Percentiles rank a stretch among this genome's conserved stretches.
These are phyloP conservation scores for Apis florea DNA, from an alignment of 1,140 invertebrate species.

Conservation along the genomic window DNA sequence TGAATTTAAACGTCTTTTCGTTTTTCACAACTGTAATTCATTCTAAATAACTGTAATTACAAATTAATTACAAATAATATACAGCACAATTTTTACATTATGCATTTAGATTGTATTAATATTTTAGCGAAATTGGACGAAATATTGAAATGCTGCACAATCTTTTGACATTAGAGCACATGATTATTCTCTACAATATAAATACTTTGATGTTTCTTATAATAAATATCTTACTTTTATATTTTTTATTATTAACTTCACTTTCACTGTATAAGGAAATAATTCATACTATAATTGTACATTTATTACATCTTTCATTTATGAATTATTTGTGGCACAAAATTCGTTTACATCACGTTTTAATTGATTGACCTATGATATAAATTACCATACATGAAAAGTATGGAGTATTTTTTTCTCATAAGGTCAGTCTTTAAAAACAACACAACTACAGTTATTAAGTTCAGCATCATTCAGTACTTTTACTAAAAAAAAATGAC, in stretches of 20 bases:
- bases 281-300: conserved; percentile 45
- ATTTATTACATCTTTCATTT: conserved; percentile 50
- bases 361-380: conserved; percentile 24
- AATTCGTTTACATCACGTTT: conserved; percentile 32
- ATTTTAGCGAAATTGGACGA: conserved; percentile 60
- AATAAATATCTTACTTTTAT: conserved; percentile 49
- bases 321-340: conserved; percentile 51
- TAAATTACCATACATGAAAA: conserved; percentile 27
- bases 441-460: conserved; percentile 46
- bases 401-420: conserved; percentile 8
- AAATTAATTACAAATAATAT: conserved; percentile 54
- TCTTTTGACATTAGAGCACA: conserved; percentile 42
- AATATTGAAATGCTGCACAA: conserved; percentile 53
- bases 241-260: conserved; percentile 28
- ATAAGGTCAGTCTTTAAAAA: conserved; percentile 50
- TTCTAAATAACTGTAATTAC: conserved; percentile 39
- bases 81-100: conserved; percentile 47
- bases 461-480: conserved; percentile 37
- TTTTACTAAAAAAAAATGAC: conserved; percentile 50
- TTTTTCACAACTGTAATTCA: conserved; percentile 33
- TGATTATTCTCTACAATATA: conserved; percentile 60
- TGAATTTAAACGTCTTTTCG: conserved; percentile 14
- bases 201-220: conserved; percentile 55
- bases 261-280: conserved; percentile 43
- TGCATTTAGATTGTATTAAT: conserved; percentile 39